Base-by-base conservation (phyloP, 2,113 vertebrate species). In the Narcine bancroftii region DNA sequence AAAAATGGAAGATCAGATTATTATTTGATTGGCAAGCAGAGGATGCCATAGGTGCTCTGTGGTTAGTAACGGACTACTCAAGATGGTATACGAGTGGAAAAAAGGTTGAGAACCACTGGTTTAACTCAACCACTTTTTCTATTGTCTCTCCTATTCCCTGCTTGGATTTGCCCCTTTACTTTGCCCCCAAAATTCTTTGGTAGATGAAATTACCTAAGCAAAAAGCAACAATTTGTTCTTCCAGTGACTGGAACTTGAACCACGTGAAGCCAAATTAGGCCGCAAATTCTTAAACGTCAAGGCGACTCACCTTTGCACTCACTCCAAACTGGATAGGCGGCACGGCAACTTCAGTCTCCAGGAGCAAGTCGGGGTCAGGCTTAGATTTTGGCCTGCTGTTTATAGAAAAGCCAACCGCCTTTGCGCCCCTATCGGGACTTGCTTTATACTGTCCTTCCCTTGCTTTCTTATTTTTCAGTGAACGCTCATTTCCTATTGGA, bases 401-500 rank as follows among this genome's bases (percentile, higher is more conserved):
- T n/a, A 87, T 60, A 9, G 81, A 87, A 36, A 87, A 87, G 81
- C 81, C 81, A 36, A 87, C 76, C 17, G 85, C 92, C 0, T 92
- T 6, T 65, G 65, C 77, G 50, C n/a, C 15, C 0, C 33, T 92
- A n/a, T 92, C 93, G 92, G 60, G 93, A 69, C 10, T 93, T 89
- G 73, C 94, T 42, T 53, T 77, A 21, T 60, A 7, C 2, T 93
- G 87, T 93, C 94, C 69, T 93, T 92, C 75, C 92, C 94, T 92
- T 93, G 69, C 33, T 53, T 60, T 60, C 17, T 95, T 93, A 6
- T 92, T 73, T 45, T 95, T 94, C 92, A 95, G 95, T 6, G 93
- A 93, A 77, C 95, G 93, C 39, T 96, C 95, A 13, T 94, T 95
- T 92, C 95, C 95, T 39, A 96, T 95, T n/a, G 95, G 95, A 6